Evolutionary conservation across 2,797 vertebrate species (phyloP).

Genomic region (Hydrocynus forskahlii): DNA sequence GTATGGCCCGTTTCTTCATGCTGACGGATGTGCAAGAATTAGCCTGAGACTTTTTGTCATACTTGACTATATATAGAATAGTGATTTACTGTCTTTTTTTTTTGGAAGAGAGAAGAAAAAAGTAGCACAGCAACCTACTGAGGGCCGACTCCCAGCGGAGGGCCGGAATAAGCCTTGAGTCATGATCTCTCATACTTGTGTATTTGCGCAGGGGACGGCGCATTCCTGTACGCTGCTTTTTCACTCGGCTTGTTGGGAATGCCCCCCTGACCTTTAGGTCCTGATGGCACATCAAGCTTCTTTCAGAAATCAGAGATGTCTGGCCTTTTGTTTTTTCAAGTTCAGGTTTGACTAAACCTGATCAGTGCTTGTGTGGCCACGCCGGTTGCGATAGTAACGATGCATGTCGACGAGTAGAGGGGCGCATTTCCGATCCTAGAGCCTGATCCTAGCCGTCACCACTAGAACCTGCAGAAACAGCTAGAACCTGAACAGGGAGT

Average conservation of each 20-base stretch:
- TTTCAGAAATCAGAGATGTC: no score
- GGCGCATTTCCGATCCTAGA: no score
- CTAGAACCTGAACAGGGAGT: no score
- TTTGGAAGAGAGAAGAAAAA: background rate
- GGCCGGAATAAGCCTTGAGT: constrained; percentile 31
- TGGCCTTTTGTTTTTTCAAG: no score
- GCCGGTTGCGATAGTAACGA: no score
- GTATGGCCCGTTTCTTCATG: background rate
- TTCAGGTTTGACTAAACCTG: no score
- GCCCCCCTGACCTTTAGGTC: no score
- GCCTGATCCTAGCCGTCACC: no score
- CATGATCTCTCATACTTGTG: constrained; percentile 41
- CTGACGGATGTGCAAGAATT: background rate
- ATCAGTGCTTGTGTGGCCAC: no score
- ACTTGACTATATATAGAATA: constrained; percentile 38
- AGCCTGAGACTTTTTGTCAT: constrained; percentile 2
- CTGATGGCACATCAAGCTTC: no score
- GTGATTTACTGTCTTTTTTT: constrained; percentile 2
- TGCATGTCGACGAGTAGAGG: no score
- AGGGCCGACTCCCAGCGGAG: constrained; percentile 34
- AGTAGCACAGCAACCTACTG: constrained; percentile 6
- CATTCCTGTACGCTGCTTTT: constrained; percentile 24
- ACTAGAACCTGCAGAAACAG: no score
- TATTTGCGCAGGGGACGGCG: constrained; percentile 14
- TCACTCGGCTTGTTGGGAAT: background rate